Evolutionary conservation across 2,888 invertebrate genomes (phyloP).

Genomic region (Adelognathus sp.): DNA sequence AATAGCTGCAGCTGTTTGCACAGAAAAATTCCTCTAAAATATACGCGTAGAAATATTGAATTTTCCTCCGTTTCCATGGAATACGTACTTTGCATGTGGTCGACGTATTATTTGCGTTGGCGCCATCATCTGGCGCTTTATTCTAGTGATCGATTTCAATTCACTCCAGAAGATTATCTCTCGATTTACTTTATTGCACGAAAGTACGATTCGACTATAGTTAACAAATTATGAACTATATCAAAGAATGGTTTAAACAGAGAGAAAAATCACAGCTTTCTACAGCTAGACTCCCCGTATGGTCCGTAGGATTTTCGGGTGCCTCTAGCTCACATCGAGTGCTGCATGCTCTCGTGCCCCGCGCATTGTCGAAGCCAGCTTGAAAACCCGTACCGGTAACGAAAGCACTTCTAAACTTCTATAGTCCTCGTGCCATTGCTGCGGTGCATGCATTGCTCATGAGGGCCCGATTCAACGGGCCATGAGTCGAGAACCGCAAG

Average conservation of each 20-base stretch:
- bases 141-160: too few relatives aligned
- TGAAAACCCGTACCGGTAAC: conserved; percentile 58
- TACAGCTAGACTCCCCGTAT: conserved; percentile 33
- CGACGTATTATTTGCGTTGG: too few relatives aligned
- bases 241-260: not conserved
- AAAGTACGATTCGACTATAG: too few relatives aligned
- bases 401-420: conserved; percentile 64
- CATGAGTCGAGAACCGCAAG: conserved; percentile 69
- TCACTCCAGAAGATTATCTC: too few relatives aligned
- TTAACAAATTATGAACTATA: not conserved
- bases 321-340: conserved; percentile 42
- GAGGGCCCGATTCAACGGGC: conserved; percentile 65
- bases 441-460: conserved; percentile 8
- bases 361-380: conserved; percentile 46
- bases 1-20: too few relatives aligned
- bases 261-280: not conserved
- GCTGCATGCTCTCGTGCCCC: conserved; percentile 8
- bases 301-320: conserved; percentile 49
- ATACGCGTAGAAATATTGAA: too few relatives aligned
- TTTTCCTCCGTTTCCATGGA: too few relatives aligned
- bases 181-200: too few relatives aligned
- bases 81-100: too few relatives aligned
- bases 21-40: too few relatives aligned
- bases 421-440: conserved; percentile 38
- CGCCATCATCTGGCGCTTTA: too few relatives aligned